Percentiles rank a stretch among this genome's conserved stretches.
These are phyloP conservation scores for Leptinotarsa rubiginosa DNA, from an alignment of 2,888 invertebrate species.

Conservation along the genomic window DNA sequence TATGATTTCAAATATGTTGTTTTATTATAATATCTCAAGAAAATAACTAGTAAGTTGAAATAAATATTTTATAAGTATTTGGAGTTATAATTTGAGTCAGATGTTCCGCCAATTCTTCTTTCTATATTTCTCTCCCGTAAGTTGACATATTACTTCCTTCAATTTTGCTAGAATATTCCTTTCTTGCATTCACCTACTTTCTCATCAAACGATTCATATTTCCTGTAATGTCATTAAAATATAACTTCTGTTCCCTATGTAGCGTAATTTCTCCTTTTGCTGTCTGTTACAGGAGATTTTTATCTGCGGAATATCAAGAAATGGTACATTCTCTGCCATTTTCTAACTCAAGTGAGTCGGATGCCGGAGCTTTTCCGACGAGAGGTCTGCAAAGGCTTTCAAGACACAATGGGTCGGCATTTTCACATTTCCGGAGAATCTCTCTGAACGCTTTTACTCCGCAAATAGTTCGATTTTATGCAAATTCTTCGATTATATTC, in stretches of 20 bases:
- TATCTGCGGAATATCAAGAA: slow-evolving; percentile 24
- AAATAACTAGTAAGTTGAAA: too few relatives aligned
- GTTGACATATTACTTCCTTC: background rate
- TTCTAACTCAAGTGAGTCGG: slow-evolving; percentile 32
- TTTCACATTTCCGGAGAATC: slow-evolving; percentile 29
- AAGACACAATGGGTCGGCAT: slow-evolving; percentile 34
- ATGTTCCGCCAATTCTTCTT: too few relatives aligned
- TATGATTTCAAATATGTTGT: too few relatives aligned
- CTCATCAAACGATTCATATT: background rate
- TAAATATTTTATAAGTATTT: too few relatives aligned
- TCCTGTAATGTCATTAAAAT: slow-evolving; percentile 24
- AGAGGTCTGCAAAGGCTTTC: slow-evolving; percentile 31
- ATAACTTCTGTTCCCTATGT: background rate
- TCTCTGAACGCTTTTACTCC: slow-evolving; percentile 29
- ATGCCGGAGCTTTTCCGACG: slow-evolving; percentile 34
- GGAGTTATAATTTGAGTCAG: too few relatives aligned
- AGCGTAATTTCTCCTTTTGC: slow-evolving; percentile 15
- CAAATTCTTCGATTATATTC: slow-evolving; percentile 27
- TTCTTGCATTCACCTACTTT: background rate
- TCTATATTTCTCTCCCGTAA: too few relatives aligned
- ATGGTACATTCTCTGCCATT: slow-evolving; percentile 33
- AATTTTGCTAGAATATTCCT: background rate
- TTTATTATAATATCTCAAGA: too few relatives aligned
- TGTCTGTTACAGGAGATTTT: slow-evolving; percentile 27
- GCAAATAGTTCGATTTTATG: slow-evolving; percentile 30